Evolutionary conservation across 2,888 invertebrate species (phyloP), one percentile per base, ranked within the genome.

Genomic region (Halocaridina rubra): DNA sequence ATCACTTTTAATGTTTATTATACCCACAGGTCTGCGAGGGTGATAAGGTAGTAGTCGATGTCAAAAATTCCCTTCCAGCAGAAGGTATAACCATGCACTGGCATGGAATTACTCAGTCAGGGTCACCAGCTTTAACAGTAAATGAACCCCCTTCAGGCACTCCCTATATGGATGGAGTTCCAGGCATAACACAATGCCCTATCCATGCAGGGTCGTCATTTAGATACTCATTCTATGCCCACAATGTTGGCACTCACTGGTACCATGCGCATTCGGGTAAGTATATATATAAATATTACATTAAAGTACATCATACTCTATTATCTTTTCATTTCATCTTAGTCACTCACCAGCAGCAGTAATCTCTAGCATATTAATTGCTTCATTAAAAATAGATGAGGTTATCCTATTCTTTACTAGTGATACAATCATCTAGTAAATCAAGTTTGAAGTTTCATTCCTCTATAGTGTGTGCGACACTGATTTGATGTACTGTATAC

Each of bases 41-140:
- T 0, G 92, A 92, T 88, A 89, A 88, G 8, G 88, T 92, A 1
- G 88, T 90, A 5, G 91, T 91, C 13, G 90, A 91, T 81, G 90
- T 92, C 4, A 78, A 89, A 24, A 92, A 92, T 89, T 88, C 88
- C 33, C 86, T 91, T 80, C 89, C 89, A 0, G 89, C 89, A 0
- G 90, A 90, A 46, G 90, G 90, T 4, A 90, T 91, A 10, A 89
- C 91, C 46, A 90, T 93, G 16, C 93, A 93, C 89, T 93, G 92
- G 92, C 92, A 93, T 88, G 93, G 93, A 4, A 76, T 91, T 8
- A 59, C 80, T 10, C 75, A 82, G 84, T 7, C 16, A n/a, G 79
- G 39, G 2, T 22, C 32, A 0, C 27, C 61, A 7, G 19, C 46
- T 16, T 27, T 39, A n/a, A 19, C 10, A 10, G 53, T 29, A 7